These are phyloP conservation scores for Thymelicus sylvestris DNA, from an alignment of 2,888 invertebrate genomes.

Conservation along the genomic window DNA sequence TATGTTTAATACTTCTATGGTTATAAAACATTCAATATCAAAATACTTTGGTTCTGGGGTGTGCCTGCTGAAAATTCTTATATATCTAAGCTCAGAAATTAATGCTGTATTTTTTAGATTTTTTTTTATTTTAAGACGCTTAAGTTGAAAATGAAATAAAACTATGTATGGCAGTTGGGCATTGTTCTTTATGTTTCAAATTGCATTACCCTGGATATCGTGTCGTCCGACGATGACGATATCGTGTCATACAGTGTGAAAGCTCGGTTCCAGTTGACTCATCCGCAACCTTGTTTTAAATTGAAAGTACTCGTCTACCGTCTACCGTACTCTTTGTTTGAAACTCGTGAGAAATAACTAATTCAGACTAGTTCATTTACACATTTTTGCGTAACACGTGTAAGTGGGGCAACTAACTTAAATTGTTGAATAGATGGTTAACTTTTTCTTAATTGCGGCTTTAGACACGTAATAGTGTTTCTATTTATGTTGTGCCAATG, in stretches of 20 bases:
- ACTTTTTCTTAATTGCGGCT: not conserved
- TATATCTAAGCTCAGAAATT: too few relatives aligned
- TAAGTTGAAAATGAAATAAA: too few relatives aligned
- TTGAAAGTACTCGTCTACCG: conserved; percentile 15
- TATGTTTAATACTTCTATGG: too few relatives aligned
- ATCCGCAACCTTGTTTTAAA: conserved; percentile 17
- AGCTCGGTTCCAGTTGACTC: not conserved
- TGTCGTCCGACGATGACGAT: not conserved
- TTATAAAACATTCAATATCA: too few relatives aligned
- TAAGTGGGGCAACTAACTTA: conserved; percentile 3
- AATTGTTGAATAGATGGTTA: not conserved
- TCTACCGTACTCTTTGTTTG: conserved; percentile 4
- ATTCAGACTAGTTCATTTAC: conserved; percentile 7
- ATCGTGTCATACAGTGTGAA: not conserved
- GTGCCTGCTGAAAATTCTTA: too few relatives aligned
- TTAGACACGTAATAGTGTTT: not conserved
- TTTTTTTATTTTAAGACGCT: too few relatives aligned
- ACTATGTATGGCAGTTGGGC: too few relatives aligned
- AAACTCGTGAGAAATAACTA: conserved; percentile 13
- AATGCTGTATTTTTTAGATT: too few relatives aligned
- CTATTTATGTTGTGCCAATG: not conserved
- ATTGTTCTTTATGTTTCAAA: too few relatives aligned
- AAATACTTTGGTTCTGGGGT: too few relatives aligned
- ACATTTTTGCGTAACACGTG: conserved; percentile 7
- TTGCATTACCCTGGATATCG: not conserved